phyloP scores from a whole-genome alignment of 2,113 vertebrate genomes.

The Hirundichthys speculiger region DNA sequence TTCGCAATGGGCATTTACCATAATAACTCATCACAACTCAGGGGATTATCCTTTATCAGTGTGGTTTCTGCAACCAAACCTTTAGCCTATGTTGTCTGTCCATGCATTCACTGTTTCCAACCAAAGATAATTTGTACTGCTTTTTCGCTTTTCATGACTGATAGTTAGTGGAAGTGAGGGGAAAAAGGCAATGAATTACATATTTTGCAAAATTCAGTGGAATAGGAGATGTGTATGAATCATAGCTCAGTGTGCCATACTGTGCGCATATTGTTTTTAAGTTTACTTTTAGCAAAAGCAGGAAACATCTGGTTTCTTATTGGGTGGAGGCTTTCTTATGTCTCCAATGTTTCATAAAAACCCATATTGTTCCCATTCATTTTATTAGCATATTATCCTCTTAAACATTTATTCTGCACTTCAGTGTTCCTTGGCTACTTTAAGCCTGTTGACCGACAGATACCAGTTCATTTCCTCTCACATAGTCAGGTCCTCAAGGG shows the following conservation, averaged over 20 bases:
- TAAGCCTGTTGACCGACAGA: conserved; percentile 41
- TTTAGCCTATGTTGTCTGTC: neutral
- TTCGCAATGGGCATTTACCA: neutral
- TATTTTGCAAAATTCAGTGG: conserved; percentile 18
- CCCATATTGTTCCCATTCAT: conserved; percentile 8
- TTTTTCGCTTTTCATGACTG: neutral
- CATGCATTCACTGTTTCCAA: conserved; percentile 39
- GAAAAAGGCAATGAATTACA: conserved; percentile 16
- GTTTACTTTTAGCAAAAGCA: conserved; percentile 7
- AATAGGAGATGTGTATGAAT: conserved; percentile 32
- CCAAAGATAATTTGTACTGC: neutral
- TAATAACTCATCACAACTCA: conserved; percentile 19
- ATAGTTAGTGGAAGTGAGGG: conserved; percentile 12
- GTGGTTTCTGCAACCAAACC: conserved; percentile 21
- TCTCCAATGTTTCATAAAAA: conserved; percentile 46
- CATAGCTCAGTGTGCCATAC: neutral
- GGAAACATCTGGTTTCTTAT: conserved; percentile 21
- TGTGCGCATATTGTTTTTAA: conserved; percentile 9
- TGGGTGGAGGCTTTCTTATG: conserved; percentile 45
- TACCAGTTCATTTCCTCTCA: conserved; percentile 45
- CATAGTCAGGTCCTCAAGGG: conserved; percentile 14
- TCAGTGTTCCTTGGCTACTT: neutral
- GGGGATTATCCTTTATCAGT: conserved; percentile 28
- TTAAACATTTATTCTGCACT: conserved; percentile 23
- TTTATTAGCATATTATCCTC: conserved; percentile 25